phyloP scores from a whole-genome alignment of 2,888 invertebrate genomes.

The Caenorhabditis sp. region DNA sequence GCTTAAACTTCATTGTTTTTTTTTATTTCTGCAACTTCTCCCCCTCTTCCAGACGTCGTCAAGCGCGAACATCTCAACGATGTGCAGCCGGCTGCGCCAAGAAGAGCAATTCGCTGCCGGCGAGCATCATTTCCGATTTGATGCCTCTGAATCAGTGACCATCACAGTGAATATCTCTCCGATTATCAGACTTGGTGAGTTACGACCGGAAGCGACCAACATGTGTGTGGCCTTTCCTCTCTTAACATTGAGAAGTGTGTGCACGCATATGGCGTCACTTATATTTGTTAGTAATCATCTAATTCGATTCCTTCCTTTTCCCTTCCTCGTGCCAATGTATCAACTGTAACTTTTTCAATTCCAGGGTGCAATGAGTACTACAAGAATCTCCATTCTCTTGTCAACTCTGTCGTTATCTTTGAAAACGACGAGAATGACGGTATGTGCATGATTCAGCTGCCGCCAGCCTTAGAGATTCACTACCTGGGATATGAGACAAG shows the following conservation, averaged over 20 bases:
- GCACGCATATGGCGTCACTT: conserved; percentile 21
- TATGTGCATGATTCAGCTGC: conserved; percentile 40
- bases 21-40: neutral
- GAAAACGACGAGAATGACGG: conserved; percentile 14
- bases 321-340: neutral
- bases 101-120: conserved; percentile 37
- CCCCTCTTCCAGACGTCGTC: conserved; percentile 36
- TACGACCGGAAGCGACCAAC: conserved; percentile 24
- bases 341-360: neutral
- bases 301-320: neutral
- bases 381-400: conserved; percentile 19
- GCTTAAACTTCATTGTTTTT: conserved; percentile 2
- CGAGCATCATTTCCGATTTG: conserved; percentile 44
- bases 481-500: conserved; percentile 21
- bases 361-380: conserved; percentile 35
- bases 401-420: conserved; percentile 6
- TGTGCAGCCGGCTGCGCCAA: conserved; percentile 33
- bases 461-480: conserved; percentile 32
- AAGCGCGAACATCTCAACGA: conserved; percentile 38
- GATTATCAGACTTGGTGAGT: conserved; percentile 47
- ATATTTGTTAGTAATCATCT: neutral
- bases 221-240: conserved; percentile 33
- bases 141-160: conserved; percentile 42
- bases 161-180: conserved; percentile 25
- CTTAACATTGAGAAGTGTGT: neutral